phyloP scores from a whole-genome alignment of 2,113 vertebrate genomes.

The Rhynchomys soricoides region DNA sequence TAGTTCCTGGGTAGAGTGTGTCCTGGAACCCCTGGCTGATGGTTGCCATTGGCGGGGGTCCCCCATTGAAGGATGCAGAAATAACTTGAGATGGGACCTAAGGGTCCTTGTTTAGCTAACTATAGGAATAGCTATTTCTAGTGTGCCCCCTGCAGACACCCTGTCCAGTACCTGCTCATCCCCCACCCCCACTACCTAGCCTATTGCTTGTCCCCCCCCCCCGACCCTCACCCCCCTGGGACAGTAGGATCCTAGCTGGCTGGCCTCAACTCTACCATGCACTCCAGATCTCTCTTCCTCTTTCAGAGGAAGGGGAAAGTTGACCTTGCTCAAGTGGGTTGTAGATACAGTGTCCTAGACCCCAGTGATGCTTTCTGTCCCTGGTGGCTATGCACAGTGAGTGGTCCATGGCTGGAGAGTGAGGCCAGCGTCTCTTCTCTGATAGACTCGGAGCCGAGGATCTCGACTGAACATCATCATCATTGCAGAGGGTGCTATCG shows the following conservation, averaged over 20 bases:
- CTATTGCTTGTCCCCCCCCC: neutral
- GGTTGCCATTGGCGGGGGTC: neutral
- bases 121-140: neutral
- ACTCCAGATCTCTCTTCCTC: neutral
- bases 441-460: constrained; percentile 92
- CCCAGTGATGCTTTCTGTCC: neutral
- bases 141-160: neutral
- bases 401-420: accelerated
- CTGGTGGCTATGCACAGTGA: accelerated
- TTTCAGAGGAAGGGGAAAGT: neutral
- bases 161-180: neutral
- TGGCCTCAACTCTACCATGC: neutral
- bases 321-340: accelerated
- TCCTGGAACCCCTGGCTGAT: neutral
- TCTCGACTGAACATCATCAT: constrained; percentile 96
- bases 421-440: neutral
- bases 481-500: constrained; percentile 94
- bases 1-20: neutral
- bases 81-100: neutral
- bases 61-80: neutral
- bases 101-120: neutral
- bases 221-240: neutral
- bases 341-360: neutral
- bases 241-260: neutral
- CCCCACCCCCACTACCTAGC: neutral